Evolutionary conservation across 2,797 vertebrate genomes (phyloP).

Genomic region (Synanceia verrucosa): DNA sequence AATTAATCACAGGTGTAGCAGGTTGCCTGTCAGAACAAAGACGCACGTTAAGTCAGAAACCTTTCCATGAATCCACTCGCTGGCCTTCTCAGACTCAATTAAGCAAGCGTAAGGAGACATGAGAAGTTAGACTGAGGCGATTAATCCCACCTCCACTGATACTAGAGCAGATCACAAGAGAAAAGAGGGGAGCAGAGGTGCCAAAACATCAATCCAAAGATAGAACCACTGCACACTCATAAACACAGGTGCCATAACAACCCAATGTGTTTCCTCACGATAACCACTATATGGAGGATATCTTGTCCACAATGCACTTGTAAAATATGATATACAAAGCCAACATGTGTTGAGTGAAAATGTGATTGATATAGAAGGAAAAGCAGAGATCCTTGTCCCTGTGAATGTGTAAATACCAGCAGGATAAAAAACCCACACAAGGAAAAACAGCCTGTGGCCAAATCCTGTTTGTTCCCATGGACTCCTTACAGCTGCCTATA

Average conservation of each 20-base stretch:
- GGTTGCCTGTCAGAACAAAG: conserved; percentile 13
- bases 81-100: conserved; percentile 25
- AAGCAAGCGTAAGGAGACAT: conserved; percentile 2
- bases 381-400: conserved; percentile 4
- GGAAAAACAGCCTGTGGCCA: conserved; percentile 24
- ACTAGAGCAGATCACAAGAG: conserved; percentile 20
- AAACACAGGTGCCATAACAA: conserved; percentile 23
- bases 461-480: conserved; percentile 14
- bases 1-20: conserved; percentile 6
- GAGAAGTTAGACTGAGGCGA: conserved; percentile 14
- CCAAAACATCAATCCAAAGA: conserved; percentile 41
- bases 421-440: conserved; percentile 24
- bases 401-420: conserved; percentile 18
- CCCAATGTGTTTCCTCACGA: conserved; percentile 16
- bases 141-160: conserved; percentile 27
- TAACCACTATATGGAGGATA: conserved; percentile 9
- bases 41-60: conserved; percentile 1
- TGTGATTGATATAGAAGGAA: not conserved
- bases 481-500: conserved; percentile 21
- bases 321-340: conserved; percentile 1
- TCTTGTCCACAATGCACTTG: conserved; percentile 18
- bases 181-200: conserved; percentile 4
- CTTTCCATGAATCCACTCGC: conserved; percentile 9
- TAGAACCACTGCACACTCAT: conserved; percentile 35
- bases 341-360: not conserved